Percentiles rank a stretch among this genome's conserved stretches.
Conservation (phyloP, 2,888 invertebrate species). For the Lepidonotus clava region DNA sequence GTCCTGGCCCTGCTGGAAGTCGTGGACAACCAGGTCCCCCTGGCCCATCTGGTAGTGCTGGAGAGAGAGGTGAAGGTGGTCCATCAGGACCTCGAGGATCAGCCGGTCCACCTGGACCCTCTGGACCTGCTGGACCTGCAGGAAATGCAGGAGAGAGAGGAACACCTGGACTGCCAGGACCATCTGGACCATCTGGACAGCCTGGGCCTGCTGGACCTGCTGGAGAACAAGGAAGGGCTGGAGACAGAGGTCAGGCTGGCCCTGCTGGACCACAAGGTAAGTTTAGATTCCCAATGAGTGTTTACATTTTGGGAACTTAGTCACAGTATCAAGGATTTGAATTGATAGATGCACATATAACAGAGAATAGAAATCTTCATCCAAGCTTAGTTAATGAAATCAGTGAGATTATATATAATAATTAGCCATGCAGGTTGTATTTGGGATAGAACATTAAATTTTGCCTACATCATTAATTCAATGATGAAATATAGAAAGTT, state of each 20-base stretch:
- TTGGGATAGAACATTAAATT: no score
- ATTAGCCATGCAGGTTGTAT: no score
- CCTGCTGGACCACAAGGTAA: no score
- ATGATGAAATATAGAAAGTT: neutral
- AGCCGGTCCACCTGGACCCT: conserved; percentile 59
- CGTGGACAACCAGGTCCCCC: conserved; percentile 48
- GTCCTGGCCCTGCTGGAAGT: conserved; percentile 50
- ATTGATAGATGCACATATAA: no score
- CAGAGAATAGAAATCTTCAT: no score
- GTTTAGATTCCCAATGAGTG: no score
- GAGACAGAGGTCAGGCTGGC: neutral
- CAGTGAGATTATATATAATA: no score
- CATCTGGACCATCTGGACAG: conserved; percentile 57
- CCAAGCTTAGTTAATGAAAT: no score
- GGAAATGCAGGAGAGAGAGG: conserved; percentile 56
- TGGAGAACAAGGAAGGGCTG: conserved; percentile 42
- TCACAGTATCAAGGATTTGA: no score
- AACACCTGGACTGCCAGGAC: conserved; percentile 49
- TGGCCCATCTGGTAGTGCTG: conserved; percentile 71
- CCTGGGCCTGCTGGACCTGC: conserved; percentile 56
- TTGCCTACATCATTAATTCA: neutral
- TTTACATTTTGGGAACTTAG: no score
- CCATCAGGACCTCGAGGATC: conserved; percentile 62
- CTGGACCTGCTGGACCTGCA: conserved; percentile 58
- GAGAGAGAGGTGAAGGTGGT: conserved; percentile 82